A percentile compares a stretch with the other conserved stretches of the same genome.
Conservation (phyloP, 2,797 vertebrate genomes). For the Etheostoma nigrum region DNA sequence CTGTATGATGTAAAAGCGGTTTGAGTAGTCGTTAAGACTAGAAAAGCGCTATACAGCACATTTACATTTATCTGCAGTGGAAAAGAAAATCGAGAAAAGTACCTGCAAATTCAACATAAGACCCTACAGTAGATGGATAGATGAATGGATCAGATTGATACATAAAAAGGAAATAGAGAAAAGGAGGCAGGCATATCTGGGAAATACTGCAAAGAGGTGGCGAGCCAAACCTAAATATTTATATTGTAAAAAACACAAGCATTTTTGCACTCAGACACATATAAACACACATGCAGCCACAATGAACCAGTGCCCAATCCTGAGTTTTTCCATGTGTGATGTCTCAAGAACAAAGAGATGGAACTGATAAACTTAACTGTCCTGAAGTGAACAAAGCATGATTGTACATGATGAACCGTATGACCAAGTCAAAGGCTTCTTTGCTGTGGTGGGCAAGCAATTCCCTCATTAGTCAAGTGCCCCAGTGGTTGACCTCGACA, state of each 20-base stretch:
- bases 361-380: slow-evolving; percentile 26
- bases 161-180: slow-evolving; percentile 9
- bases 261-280: slow-evolving; percentile 22
- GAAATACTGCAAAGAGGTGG: slow-evolving; percentile 44
- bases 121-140: neutral
- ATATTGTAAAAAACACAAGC: slow-evolving; percentile 53
- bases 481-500: neutral
- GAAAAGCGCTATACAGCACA: too few species aligned
- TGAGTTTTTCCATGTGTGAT: slow-evolving; percentile 67
- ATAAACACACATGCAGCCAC: slow-evolving; percentile 47
- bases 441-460: too few species aligned
- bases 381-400: slow-evolving; percentile 22
- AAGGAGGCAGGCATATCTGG: slow-evolving; percentile 34
- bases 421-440: too few species aligned
- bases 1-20: too few species aligned
- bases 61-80: too few species aligned
- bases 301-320: slow-evolving; percentile 32
- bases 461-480: too few species aligned
- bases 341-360: slow-evolving; percentile 24
- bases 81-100: neutral
- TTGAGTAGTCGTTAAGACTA: too few species aligned
- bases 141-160: neutral
- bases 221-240: slow-evolving; percentile 70
- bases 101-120: neutral
- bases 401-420: neutral